Base-by-base conservation (phyloP, 2,113 vertebrate genomes). In the Meriones unguiculatus region DNA sequence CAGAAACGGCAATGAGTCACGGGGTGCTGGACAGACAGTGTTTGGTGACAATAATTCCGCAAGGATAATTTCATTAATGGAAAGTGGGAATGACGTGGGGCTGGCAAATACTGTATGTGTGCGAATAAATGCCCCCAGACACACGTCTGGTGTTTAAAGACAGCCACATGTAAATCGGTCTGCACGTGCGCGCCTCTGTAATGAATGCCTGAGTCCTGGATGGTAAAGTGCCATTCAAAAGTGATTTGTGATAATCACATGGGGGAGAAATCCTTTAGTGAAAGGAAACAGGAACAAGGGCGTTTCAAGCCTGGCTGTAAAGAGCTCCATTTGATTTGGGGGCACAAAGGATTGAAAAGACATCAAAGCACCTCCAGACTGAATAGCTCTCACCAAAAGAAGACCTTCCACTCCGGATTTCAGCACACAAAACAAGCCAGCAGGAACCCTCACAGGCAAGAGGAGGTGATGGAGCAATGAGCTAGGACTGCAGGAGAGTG, bases 1-100 rank as follows among this genome's bases (percentile, higher is more conserved):
- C 69, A 95, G 94, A 94, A 96, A 85, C 78, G 5, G 14, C 89
- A 18, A 12, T 69, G 89, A 97, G 93, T 94, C 96, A 90, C 59
- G 2, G 84, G 89, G 91, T 57, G 20, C 32, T 64, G 77, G 95
- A 65, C 75, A 94, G 91, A 86, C 96, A 97, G 75, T 88, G 97
- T 15, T 85, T 30, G 50, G 76, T 15, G 95, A 85, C 1, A 65
- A 95, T 92, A 82, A 97, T 97, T 94, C 97, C 52, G 93, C 46
- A 54, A 90, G 85, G 89, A 93, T 90, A 96, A 96, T 97, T 95
- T 97, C 93, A 96, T 97, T 97, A 97, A 97, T 90, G 94, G 94
- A 75, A 84, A 81, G 84, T 10, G 46, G 50, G 87, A 57, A 46
- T 8, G 0, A 46, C 8, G 5, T 30, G 4, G 62, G 67, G 62